These are phyloP conservation scores for Latrodectus geometricus DNA, from an alignment of 1,140 invertebrate species.

Conservation along the genomic window DNA sequence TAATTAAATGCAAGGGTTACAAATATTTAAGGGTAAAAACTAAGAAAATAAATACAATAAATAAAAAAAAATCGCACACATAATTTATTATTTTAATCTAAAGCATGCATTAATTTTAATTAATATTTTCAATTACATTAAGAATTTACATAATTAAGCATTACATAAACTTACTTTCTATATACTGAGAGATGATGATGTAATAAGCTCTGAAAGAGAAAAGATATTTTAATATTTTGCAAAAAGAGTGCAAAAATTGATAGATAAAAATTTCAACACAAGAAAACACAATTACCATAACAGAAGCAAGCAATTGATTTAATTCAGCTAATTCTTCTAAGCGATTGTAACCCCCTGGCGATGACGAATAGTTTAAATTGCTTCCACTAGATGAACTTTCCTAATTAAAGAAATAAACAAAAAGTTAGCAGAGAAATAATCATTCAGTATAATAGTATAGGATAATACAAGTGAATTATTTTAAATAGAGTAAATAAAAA, in stretches of 20 bases:
- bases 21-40: no score
- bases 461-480: no score
- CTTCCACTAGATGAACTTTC: conserved; percentile 26
- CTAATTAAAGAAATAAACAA: conserved; percentile 11
- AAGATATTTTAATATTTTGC: not conserved
- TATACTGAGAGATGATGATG: conserved; percentile 50
- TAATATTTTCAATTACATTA: no score
- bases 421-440: not conserved
- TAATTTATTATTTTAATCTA: no score
- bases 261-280: not conserved
- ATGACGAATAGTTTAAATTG: conserved; percentile 6
- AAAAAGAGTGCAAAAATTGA: no score
- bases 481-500: not conserved
- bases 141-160: not conserved
- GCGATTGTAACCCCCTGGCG: conserved; percentile 24
- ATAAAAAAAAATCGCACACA: no score
- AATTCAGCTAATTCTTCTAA: conserved; percentile 47
- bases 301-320: conserved; percentile 36
- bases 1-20: no score
- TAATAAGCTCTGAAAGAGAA: conserved; percentile 52
- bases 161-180: conserved; percentile 66
- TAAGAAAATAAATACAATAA: no score
- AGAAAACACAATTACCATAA: conserved; percentile 19
- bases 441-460: not conserved
- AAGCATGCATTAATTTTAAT: no score